A percentile compares a stretch with the other conserved stretches of the same genome.
Conservation (phyloP, 1,140 invertebrate genomes). For the Drosophila kurseongensis region DNA sequence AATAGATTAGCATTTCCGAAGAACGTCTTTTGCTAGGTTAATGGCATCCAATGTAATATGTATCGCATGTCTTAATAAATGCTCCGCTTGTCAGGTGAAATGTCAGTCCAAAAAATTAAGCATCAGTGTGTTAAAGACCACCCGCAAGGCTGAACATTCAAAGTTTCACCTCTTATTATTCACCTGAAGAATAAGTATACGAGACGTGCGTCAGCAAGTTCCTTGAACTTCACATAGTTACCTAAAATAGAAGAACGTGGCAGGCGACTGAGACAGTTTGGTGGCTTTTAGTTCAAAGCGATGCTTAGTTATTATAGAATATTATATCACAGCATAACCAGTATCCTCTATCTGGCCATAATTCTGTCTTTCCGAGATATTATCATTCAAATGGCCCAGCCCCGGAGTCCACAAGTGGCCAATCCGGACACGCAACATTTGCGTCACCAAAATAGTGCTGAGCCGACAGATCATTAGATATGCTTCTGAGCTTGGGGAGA, state of each 20-base stretch:
- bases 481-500: constrained; percentile 13
- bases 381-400: constrained; percentile 65
- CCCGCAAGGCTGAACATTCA: constrained; percentile 11
- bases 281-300: constrained; percentile 29
- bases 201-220: constrained; percentile 53
- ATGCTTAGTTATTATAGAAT: constrained; percentile 48
- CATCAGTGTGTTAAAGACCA: constrained; percentile 9
- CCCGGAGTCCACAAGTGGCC: constrained; percentile 22
- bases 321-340: constrained; percentile 51
- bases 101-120: constrained; percentile 4
- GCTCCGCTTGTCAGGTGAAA: constrained; percentile 3
- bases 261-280: constrained; percentile 37
- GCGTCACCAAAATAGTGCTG: constrained; percentile 61
- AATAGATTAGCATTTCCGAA: constrained; percentile 8
- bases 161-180: constrained; percentile 21
- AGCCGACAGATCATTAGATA: constrained; percentile 43
- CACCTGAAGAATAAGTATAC: constrained; percentile 22
- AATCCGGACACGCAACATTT: constrained; percentile 54
- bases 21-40: not conserved
- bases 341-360: constrained; percentile 35
- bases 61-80: constrained; percentile 5
- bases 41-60: not conserved
- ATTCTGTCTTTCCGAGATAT: constrained; percentile 50
- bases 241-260: constrained; percentile 46
- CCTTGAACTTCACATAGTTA: constrained; percentile 69